These are phyloP conservation scores for Phalanger gymnotis DNA, from an alignment of 2,797 vertebrate genomes.

Conservation along the genomic window DNA sequence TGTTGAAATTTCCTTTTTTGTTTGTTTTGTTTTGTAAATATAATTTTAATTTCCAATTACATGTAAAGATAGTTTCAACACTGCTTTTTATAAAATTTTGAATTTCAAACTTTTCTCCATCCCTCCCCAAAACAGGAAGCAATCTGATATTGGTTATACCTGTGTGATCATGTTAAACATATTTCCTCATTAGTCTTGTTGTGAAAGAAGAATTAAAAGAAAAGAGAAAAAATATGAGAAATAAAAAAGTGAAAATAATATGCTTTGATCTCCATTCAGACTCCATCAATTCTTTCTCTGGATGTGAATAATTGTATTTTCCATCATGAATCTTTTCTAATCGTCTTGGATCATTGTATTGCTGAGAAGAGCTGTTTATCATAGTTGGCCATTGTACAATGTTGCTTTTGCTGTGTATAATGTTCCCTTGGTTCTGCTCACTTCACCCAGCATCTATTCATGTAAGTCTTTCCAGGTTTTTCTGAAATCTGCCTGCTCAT, in stretches of 20 bases:
- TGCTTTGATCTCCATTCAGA: not conserved
- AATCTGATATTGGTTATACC: not conserved
- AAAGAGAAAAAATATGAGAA: not conserved
- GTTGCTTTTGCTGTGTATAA: no score
- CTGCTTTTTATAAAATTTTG: not conserved
- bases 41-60: not conserved
- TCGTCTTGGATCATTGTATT: no score
- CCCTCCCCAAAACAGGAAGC: not conserved
- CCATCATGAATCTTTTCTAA: not conserved
- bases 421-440: no score
- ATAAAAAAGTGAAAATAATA: not conserved
- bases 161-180: not conserved
- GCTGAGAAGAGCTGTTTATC: no score
- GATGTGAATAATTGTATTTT: not conserved
- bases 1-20: not conserved
- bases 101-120: not conserved
- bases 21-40: not conserved
- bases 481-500: no score
- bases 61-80: not conserved
- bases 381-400: no score
- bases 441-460: no score
- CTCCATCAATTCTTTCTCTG: no score
- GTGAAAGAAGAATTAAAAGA: not conserved
- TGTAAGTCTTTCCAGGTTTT: no score
- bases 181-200: not conserved